Base-by-base conservation (phyloP, 2,113 vertebrate genomes). In the Brienomyrus longianalis region DNA sequence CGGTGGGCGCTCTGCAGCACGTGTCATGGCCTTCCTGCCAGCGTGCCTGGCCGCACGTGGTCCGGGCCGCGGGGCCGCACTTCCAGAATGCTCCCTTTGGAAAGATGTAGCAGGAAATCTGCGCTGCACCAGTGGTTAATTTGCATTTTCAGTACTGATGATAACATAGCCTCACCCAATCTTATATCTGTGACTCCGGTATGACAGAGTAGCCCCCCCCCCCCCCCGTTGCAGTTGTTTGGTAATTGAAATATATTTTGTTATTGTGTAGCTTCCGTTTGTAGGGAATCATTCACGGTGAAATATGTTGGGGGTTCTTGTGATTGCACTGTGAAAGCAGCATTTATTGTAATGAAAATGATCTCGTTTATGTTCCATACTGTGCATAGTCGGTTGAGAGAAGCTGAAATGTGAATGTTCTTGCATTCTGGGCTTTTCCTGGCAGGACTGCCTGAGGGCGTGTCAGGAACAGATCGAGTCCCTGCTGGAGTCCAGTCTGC, bases 381-480 rank as follows among this genome's bases (percentile, higher is more conserved):
- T 31, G n/a, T 15, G 62, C 62, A 13, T 4, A 10, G n/a, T 27
- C 11, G n/a, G 62, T 70, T 70, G 10, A 66, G 77, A 83, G 35
- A 21, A 21, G 13, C 31, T 15, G 19, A 9, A 43, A 9, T 6
- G 77, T 83, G 13, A 45, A 45, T 45, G 77, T 19, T 80, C 3
- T 43, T 83, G 39, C 13, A 21, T 45, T 83, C 43, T 39, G 31
- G 83, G 83, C 6, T 3, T 21, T 88, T 47, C 21, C 86, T 10
- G 56, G 0, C 89, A 99, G 98, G 98, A 99, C 94, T 99, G 98
- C 95, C 95, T 99, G 93, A 96, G 98, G 59, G 98, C 98, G 2
- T 99, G 98, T 94, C 98, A 99, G 94, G 98, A 99, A 95, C 98
- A 99, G 97, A 99, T 99, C 0, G 98, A 99, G 91, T 97, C 97